phyloP scores from a whole-genome alignment of 2,797 vertebrate species.

The Eurystomus glaucurus region DNA sequence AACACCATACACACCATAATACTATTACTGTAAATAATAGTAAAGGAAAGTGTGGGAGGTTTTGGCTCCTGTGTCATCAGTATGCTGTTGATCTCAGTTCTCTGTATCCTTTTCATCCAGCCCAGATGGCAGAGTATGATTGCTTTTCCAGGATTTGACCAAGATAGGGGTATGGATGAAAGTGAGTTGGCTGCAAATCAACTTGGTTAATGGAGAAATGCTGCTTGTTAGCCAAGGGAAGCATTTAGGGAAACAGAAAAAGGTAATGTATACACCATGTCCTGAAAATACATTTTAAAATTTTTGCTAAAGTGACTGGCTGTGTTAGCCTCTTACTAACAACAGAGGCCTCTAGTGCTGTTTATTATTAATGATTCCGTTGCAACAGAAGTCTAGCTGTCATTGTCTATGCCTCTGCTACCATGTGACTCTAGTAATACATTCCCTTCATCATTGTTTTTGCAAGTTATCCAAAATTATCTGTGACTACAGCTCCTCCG shows the following conservation, averaged over 20 bases:
- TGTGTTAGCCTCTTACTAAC: neutral
- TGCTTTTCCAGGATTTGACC: slow-evolving; percentile 72
- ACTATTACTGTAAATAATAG: slow-evolving; percentile 74
- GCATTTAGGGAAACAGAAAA: slow-evolving; percentile 63
- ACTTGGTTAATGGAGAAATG: slow-evolving; percentile 67
- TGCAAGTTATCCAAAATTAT: neutral
- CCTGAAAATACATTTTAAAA: slow-evolving; percentile 58
- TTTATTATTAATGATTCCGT: neutral
- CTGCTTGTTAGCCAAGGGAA: slow-evolving; percentile 65
- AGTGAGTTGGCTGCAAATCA: slow-evolving; percentile 70
- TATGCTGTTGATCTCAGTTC: slow-evolving; percentile 62
- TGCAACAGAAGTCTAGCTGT: neutral
- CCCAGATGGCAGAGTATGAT: slow-evolving; percentile 68
- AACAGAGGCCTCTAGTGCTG: neutral
- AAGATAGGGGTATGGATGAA: slow-evolving; percentile 69
- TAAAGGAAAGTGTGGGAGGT: slow-evolving; percentile 68
- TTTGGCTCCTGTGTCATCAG: slow-evolving; percentile 72
- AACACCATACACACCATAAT: slow-evolving; percentile 41
- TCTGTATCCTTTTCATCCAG: slow-evolving; percentile 71
- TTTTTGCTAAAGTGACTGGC: slow-evolving; percentile 31
- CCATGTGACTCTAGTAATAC: neutral
- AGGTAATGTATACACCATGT: slow-evolving; percentile 51
- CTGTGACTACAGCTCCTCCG: neutral
- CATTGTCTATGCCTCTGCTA: neutral
- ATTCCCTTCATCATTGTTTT: neutral